Conservation (phyloP, 2,888 invertebrate genomes). For the Physocephala rufipes region DNA sequence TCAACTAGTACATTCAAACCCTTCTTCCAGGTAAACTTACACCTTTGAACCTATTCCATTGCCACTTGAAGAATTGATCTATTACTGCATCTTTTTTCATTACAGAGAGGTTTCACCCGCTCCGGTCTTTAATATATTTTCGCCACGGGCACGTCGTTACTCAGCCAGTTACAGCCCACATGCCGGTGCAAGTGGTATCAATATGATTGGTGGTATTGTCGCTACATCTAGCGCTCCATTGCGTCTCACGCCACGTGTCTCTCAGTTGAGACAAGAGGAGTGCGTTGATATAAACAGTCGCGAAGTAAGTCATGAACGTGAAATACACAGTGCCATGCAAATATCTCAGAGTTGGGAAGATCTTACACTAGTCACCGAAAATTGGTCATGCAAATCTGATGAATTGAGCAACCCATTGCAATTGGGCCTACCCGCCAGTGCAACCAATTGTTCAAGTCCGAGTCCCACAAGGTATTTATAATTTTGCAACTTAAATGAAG, state of each 20-base stretch:
- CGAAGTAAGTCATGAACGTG: constrained; percentile 91
- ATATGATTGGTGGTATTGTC: constrained; percentile 18
- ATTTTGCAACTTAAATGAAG: background rate
- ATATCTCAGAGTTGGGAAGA: constrained; percentile 97
- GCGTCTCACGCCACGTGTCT: constrained; percentile 81
- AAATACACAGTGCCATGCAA: constrained; percentile 90
- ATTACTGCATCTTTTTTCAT: no score
- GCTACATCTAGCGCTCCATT: constrained; percentile 69
- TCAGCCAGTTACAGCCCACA: constrained; percentile 87
- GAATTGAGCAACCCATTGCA: constrained; percentile 66
- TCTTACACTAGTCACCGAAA: constrained; percentile 76
- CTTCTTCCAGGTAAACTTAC: constrained; percentile 73
- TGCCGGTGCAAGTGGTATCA: constrained; percentile 57
- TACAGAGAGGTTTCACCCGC: constrained; percentile 77
- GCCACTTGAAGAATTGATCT: background rate
- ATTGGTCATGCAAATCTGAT: constrained; percentile 71
- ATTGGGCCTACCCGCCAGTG: constrained; percentile 66
- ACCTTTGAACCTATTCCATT: background rate
- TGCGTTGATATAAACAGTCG: constrained; percentile 84
- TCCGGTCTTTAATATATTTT: constrained; percentile 74
- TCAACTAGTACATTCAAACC: constrained; percentile 63
- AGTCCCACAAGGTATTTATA: constrained; percentile 68
- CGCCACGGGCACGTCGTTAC: constrained; percentile 82
- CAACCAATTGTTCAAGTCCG: constrained; percentile 70
- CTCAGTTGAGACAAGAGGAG: constrained; percentile 88